Evolutionary conservation across 35 echinoderm and acorn worm species (phyloP).

Genomic region (Apostichopus japonicus): DNA sequence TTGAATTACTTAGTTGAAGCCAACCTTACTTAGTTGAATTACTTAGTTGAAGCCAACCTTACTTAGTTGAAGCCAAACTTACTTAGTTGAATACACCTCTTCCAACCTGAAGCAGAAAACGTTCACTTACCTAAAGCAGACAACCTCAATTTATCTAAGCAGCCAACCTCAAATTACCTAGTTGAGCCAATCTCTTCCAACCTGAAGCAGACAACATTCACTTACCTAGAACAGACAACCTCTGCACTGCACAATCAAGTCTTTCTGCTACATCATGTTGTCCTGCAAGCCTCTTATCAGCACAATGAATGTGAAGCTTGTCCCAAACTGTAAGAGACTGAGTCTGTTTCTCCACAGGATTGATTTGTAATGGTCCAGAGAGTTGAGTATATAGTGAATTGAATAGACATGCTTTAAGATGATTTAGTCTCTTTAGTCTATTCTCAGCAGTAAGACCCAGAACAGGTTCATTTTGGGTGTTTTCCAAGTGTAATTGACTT

Average conservation of each 20-base stretch:
- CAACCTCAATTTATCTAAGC: no score
- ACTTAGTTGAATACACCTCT: no score
- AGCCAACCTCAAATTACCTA: no score
- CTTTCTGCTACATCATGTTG: not conserved
- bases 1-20: no score
- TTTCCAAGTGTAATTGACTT: conserved; percentile 9
- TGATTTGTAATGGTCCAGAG: conserved; percentile 15
- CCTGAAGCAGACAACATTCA: not conserved
- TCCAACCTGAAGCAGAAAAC: no score
- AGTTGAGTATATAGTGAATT: conserved; percentile 28
- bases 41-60: no score
- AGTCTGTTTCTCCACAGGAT: not conserved
- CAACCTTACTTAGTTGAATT: no score
- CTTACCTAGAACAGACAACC: not conserved
- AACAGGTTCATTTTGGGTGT: not conserved
- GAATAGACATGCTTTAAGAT: not conserved
- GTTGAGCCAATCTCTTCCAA: no score
- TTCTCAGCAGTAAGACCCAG: conserved; percentile 40
- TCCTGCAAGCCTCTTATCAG: not conserved
- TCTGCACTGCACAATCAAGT: conserved; percentile 10
- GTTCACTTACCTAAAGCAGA: no score
- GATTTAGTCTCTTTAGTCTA: conserved; percentile 11
- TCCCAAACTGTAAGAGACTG: conserved; percentile 21
- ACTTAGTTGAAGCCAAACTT: no score
- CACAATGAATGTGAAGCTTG: conserved; percentile 17